These are phyloP conservation scores for Archips xylosteana DNA, from an alignment of 2,888 invertebrate genomes.

Conservation along the genomic window DNA sequence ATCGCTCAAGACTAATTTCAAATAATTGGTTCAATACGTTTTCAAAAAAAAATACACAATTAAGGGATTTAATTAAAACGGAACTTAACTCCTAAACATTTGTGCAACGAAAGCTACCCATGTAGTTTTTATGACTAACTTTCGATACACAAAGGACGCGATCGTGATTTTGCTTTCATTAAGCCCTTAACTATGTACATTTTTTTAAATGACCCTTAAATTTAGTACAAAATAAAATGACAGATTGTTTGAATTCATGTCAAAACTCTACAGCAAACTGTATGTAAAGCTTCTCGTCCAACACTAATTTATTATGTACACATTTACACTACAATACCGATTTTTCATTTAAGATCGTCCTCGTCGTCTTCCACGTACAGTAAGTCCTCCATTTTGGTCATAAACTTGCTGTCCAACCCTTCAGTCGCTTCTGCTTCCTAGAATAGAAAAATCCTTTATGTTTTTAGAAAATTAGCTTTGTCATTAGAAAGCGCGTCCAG, in stretches of 20 bases:
- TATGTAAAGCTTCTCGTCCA: slow-evolving; percentile 13
- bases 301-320: slow-evolving; percentile 50
- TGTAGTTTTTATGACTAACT: too few relatives aligned
- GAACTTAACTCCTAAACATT: too few relatives aligned
- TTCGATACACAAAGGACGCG: too few relatives aligned
- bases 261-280: slow-evolving; percentile 28
- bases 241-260: not conserved
- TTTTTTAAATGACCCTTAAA: not conserved
- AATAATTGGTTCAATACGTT: not conserved
- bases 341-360: slow-evolving; percentile 72
- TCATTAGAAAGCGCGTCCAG: not conserved
- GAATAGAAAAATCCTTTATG: slow-evolving; percentile 50
- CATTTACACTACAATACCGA: slow-evolving; percentile 44
- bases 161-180: too few relatives aligned
- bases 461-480: not conserved
- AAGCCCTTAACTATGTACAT: too few relatives aligned
- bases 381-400: slow-evolving; percentile 77
- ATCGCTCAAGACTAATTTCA: not conserved
- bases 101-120: too few relatives aligned
- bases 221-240: not conserved
- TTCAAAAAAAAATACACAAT: too few relatives aligned
- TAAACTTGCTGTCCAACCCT: slow-evolving; percentile 71
- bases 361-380: slow-evolving; percentile 79
- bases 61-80: too few relatives aligned
- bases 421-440: slow-evolving; percentile 63